Evolutionary conservation across 1,140 invertebrate genomes (phyloP).

Genomic region (Dinoponera quadriceps): DNA sequence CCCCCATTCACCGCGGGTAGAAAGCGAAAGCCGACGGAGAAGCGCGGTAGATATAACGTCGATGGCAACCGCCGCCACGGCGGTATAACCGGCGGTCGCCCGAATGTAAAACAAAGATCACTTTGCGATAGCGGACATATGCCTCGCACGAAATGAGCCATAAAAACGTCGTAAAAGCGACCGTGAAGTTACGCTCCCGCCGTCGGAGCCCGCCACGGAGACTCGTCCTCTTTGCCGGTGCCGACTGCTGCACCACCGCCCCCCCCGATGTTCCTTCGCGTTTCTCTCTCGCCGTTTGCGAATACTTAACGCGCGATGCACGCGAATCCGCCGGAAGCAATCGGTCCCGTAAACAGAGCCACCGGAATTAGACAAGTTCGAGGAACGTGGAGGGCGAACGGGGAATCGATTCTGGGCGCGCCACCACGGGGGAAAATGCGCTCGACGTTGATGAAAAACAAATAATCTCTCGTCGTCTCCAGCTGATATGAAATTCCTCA

Average conservation of each 20-base stretch:
- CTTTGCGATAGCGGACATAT: slow-evolving; percentile 67
- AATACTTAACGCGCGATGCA: background rate
- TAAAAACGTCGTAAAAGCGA: slow-evolving; percentile 71
- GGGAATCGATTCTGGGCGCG: background rate
- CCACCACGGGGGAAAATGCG: background rate
- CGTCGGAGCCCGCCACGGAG: background rate
- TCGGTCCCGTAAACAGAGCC: background rate
- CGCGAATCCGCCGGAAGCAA: background rate
- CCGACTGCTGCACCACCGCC: slow-evolving; percentile 16
- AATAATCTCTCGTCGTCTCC: background rate
- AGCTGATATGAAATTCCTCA: background rate
- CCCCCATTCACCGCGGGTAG: slow-evolving; percentile 6
- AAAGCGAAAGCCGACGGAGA: slow-evolving; percentile 38
- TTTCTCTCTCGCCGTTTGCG: slow-evolving; percentile 21
- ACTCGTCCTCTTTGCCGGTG: slow-evolving; percentile 27
- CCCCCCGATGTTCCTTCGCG: background rate
- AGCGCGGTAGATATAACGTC: slow-evolving; percentile 48
- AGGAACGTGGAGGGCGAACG: background rate
- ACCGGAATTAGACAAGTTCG: background rate
- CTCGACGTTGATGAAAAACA: background rate
- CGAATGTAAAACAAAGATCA: slow-evolving; percentile 71
- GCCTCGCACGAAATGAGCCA: slow-evolving; percentile 64
- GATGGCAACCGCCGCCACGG: slow-evolving; percentile 36
- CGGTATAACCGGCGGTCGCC: slow-evolving; percentile 26
- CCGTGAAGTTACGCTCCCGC: slow-evolving; percentile 52